Percentiles rank a stretch among this genome's conserved stretches.
phyloP scores from a whole-genome alignment of 1,140 invertebrate species.

The Aphelinus atriplicis region DNA sequence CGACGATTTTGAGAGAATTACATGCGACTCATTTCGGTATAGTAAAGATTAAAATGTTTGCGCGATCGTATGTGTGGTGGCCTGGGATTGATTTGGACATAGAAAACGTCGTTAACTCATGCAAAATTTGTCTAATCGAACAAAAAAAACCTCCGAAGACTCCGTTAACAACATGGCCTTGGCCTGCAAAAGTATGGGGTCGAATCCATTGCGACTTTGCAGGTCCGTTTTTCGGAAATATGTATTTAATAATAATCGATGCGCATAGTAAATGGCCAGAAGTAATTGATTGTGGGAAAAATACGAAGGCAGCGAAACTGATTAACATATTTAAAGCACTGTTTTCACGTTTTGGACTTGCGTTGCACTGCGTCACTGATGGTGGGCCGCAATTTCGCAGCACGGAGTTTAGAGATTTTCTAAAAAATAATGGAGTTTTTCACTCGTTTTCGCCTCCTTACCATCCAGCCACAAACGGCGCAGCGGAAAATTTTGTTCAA shows the following conservation, averaged over 20 bases:
- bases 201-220: constrained; percentile 48
- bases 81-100: constrained; percentile 63
- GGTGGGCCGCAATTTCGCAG: constrained; percentile 41
- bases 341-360: constrained; percentile 40
- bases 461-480: constrained; percentile 55
- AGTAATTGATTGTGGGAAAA: not conserved
- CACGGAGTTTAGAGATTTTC: constrained; percentile 45
- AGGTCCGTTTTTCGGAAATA: too few species aligned
- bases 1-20: constrained; percentile 49
- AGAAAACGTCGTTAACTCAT: constrained; percentile 34
- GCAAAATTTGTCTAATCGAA: not conserved
- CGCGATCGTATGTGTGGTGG: constrained; percentile 64
- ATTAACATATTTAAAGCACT: constrained; percentile 36
- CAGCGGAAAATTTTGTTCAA: constrained; percentile 52
- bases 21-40: constrained; percentile 63
- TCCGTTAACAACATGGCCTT: too few species aligned
- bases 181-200: too few species aligned
- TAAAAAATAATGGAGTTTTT: constrained; percentile 45
- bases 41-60: constrained; percentile 64
- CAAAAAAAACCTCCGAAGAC: constrained; percentile 45
- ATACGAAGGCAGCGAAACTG: constrained; percentile 26
- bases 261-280: constrained; percentile 47
- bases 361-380: constrained; percentile 29
- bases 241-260: constrained; percentile 51
- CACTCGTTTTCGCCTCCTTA: constrained; percentile 51